Conservation (phyloP, 2,797 vertebrate genomes). For the Phataginus tricuspis region DNA sequence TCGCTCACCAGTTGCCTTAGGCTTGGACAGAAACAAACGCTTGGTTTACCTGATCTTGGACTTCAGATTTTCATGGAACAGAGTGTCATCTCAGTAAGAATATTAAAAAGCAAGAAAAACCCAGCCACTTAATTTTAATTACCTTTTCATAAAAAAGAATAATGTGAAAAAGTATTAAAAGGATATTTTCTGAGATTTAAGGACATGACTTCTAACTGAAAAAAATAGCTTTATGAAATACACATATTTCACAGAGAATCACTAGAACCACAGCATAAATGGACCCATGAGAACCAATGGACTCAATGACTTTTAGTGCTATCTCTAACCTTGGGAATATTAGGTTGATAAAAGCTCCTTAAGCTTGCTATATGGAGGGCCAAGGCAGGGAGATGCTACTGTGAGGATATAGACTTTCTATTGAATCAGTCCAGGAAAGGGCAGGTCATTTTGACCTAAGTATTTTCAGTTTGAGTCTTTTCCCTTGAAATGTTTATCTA, state of each 20-base stretch:
- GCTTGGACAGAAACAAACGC: background rate
- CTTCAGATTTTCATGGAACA: background rate
- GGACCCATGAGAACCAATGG: background rate
- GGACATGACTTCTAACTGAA: background rate
- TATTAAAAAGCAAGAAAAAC: background rate
- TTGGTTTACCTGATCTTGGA: background rate
- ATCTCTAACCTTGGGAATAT: conserved; percentile 7
- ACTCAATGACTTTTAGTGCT: background rate
- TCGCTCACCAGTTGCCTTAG: background rate
- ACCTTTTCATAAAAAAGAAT: background rate
- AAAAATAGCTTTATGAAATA: conserved; percentile 27
- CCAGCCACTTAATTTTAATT: background rate
- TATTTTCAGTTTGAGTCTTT: conserved; percentile 43
- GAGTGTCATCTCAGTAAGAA: background rate
- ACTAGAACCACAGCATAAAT: background rate
- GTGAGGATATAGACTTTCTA: background rate
- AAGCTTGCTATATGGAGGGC: background rate
- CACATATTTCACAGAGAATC: background rate
- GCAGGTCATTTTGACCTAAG: conserved; percentile 49
- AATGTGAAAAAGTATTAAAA: conserved; percentile 33
- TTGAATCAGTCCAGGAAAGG: conserved; percentile 14
- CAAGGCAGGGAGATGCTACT: background rate
- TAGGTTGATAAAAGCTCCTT: background rate
- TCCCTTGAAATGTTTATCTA: conserved; percentile 32
- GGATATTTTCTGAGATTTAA: conserved; percentile 46